phyloP scores from a whole-genome alignment of 2,797 vertebrate genomes.

The Scleropages formosus region DNA sequence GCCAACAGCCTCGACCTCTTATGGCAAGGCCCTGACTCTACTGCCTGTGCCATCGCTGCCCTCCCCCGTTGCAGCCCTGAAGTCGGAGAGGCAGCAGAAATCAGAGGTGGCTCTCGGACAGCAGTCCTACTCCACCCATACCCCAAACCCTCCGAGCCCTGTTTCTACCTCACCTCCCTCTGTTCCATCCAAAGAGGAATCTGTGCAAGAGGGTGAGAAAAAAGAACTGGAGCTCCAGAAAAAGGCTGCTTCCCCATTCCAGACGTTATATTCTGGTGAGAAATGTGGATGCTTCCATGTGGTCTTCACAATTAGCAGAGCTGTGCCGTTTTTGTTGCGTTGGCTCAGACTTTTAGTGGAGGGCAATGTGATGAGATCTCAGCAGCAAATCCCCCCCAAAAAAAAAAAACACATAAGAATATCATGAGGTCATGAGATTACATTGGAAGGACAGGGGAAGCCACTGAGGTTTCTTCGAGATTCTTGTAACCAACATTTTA shows the following conservation, averaged over 20 bases:
- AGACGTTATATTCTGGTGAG: slow-evolving; percentile 83
- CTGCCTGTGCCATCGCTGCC: slow-evolving; percentile 70
- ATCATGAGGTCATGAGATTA: too few relatives aligned
- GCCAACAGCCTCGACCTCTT: slow-evolving; percentile 72
- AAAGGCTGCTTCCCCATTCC: slow-evolving; percentile 67
- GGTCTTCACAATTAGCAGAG: not conserved
- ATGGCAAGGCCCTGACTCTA: slow-evolving; percentile 74
- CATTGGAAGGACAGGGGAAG: too few relatives aligned
- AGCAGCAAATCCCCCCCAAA: too few relatives aligned
- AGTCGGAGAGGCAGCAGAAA: slow-evolving; percentile 83
- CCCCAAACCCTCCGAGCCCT: slow-evolving; percentile 76
- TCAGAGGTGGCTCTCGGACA: slow-evolving; percentile 69
- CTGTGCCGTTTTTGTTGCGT: not conserved
- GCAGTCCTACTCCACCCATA: slow-evolving; percentile 73
- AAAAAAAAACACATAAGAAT: too few relatives aligned
- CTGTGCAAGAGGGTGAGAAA: slow-evolving; percentile 71
- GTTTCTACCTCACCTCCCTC: slow-evolving; percentile 66
- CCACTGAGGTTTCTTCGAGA: too few relatives aligned
- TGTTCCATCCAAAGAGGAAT: slow-evolving; percentile 81
- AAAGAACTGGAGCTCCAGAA: slow-evolving; percentile 77
- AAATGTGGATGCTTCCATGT: not conserved
- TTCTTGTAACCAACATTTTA: too few relatives aligned
- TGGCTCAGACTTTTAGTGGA: not conserved
- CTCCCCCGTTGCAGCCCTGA: slow-evolving; percentile 78
- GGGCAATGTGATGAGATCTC: too few relatives aligned